Base-by-base conservation (phyloP, 2,797 vertebrate genomes). In the Diceros bicornis region DNA sequence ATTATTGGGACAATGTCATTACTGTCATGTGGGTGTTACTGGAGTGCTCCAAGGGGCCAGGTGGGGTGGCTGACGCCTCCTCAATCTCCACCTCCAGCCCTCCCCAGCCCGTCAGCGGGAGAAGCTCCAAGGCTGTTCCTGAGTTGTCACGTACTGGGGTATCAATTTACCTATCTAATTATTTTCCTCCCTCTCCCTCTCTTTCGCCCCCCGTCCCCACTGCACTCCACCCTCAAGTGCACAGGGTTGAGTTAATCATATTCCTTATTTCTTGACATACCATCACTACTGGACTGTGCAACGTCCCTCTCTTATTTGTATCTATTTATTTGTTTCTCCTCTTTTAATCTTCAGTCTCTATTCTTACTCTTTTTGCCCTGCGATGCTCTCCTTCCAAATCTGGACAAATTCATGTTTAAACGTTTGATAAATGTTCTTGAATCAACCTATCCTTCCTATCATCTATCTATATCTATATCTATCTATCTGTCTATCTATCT, bases 141-240 rank as follows among this genome's bases (percentile, higher is more conserved):
- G 27, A 75, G 47, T 50, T 20, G 12, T 0, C 6, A 6, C 8
- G 29, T 52, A 18, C 74, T 32, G 47, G 3, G 50, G 50, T 13
- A 29, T 55, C 50, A n/a, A 5, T 18, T 32, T 4, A 32, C 18
- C 47, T 47, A 12, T 17, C 50, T 20, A 29, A 7, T 8, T 41
- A 18, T n/a, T 5, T 11, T 5, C 59, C 18, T 82, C 18, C 27
- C 7, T 14, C 11, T 64, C 41, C 37, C 41, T 44, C 79, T 52
- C 50, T 52, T 16, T 52, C 27, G 3, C 0, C 7, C 6, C 37
- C n/a, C 41, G 4, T 1, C 7, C 11, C 17, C 4, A 13, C 2
- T 20, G 9, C 18, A 32, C 47, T 52, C 32, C 7, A 3, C 29
- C 74, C 72, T 44, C 27, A 52, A 18, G 47, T 52, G 50, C 23